Percentiles rank a stretch among this genome's conserved stretches.
phyloP scores from a whole-genome alignment of 2,888 invertebrate genomes.

The Lasiommata megera region DNA sequence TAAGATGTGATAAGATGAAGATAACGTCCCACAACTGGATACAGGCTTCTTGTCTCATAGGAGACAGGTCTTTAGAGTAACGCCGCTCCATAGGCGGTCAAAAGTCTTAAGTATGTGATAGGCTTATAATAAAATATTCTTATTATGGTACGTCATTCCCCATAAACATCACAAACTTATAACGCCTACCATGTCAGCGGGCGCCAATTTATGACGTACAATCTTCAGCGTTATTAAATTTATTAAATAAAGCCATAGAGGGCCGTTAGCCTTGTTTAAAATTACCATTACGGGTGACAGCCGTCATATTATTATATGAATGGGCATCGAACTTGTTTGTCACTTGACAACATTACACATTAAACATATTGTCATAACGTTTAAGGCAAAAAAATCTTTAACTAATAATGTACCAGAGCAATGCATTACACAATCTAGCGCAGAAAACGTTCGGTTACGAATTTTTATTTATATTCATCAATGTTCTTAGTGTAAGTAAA shows the following conservation, averaged over 20 bases:
- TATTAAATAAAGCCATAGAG: constrained; percentile 19
- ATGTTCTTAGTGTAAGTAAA: too few species aligned
- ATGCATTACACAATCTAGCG: too few species aligned
- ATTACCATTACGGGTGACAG: constrained; percentile 6
- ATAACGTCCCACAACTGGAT: too few species aligned
- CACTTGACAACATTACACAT: constrained; percentile 3
- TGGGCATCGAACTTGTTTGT: not conserved
- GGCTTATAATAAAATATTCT: not conserved
- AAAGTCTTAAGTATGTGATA: not conserved
- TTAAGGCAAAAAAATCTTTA: too few species aligned
- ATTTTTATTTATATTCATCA: too few species aligned
- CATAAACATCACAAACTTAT: constrained; percentile 15
- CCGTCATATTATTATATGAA: not conserved
- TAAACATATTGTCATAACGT: not conserved
- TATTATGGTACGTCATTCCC: not conserved
- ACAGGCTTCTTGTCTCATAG: not conserved
- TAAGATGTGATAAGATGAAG: too few species aligned
- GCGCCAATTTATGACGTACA: constrained; percentile 20
- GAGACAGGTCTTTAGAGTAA: too few species aligned
- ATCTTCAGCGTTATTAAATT: constrained; percentile 10
- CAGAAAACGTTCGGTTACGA: too few species aligned
- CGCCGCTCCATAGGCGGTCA: too few species aligned
- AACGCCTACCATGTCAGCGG: constrained; percentile 20
- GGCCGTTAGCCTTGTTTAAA: constrained; percentile 21
- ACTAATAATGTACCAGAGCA: too few species aligned